Conservation (phyloP, 2,113 vertebrate genomes). For the Nicator chloris region DNA sequence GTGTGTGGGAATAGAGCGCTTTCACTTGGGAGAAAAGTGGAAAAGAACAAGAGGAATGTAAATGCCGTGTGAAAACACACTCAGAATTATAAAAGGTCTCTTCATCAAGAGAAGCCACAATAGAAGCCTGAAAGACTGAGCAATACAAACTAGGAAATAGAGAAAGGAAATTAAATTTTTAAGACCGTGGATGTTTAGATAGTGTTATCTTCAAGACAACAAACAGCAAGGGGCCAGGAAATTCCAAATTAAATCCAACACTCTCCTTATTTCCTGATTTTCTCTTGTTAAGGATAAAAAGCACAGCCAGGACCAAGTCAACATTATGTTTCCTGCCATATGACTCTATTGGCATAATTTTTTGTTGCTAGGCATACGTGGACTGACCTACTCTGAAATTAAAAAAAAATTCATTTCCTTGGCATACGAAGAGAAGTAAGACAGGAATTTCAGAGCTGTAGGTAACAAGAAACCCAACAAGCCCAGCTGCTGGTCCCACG, state of each 20-base stretch:
- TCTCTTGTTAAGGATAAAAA: slow-evolving; percentile 47
- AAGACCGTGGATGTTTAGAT: slow-evolving; percentile 19
- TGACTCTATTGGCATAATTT: background rate
- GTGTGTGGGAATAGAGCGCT: background rate
- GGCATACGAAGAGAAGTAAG: background rate
- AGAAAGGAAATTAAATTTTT: slow-evolving; percentile 58
- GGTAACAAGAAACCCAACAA: background rate
- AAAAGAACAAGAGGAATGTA: slow-evolving; percentile 9
- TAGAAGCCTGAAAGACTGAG: background rate
- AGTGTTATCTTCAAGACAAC: slow-evolving; percentile 52
- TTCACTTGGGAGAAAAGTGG: background rate
- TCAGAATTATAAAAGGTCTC: slow-evolving; percentile 1
- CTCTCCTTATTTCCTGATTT: slow-evolving; percentile 56
- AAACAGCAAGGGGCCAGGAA: slow-evolving; percentile 29
- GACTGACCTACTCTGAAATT: background rate
- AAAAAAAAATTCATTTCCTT: background rate
- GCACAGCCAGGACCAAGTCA: slow-evolving; percentile 13
- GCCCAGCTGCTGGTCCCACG: background rate
- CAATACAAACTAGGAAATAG: slow-evolving; percentile 32
- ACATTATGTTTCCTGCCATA: slow-evolving; percentile 14
- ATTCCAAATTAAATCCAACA: slow-evolving; percentile 52
- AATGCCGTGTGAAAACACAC: background rate
- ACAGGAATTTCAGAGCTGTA: background rate
- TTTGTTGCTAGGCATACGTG: background rate
- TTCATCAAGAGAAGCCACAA: background rate